Conservation (phyloP, 2,888 invertebrate species). For the Cecidostiba fungosa region DNA sequence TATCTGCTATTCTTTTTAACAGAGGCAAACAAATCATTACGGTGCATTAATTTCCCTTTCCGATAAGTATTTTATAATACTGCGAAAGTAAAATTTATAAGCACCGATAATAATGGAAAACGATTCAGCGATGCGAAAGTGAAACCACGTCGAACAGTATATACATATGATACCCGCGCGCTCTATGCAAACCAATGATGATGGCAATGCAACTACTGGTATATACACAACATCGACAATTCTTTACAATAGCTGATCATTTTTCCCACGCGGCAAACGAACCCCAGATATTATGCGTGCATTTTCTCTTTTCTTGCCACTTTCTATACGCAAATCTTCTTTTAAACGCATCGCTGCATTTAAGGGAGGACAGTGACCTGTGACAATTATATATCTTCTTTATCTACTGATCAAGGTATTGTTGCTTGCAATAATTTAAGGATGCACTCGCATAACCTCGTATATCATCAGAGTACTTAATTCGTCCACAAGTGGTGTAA, state of each 20-base stretch:
- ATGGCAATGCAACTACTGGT: conserved; percentile 10
- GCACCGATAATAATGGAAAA: not conserved
- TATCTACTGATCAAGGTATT: conserved; percentile 40
- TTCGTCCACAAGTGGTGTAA: conserved; percentile 6
- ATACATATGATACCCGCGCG: not conserved
- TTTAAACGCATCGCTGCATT: conserved; percentile 25
- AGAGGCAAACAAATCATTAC: not conserved
- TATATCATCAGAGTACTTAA: not conserved
- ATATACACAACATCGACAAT: not conserved
- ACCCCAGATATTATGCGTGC: not conserved
- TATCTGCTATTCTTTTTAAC: not conserved
- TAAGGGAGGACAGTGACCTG: not conserved
- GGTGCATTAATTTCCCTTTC: conserved; percentile 14
- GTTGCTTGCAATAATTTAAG: too few species aligned
- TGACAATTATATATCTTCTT: conserved; percentile 43
- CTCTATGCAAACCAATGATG: conserved; percentile 20
- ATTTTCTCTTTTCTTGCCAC: conserved; percentile 42
- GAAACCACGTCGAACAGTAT: conserved; percentile 24
- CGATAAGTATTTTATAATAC: conserved; percentile 12
- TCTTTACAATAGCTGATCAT: conserved; percentile 21
- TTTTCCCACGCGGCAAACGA: conserved; percentile 51
- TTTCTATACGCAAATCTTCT: conserved; percentile 48
- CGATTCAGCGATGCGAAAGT: conserved; percentile 30
- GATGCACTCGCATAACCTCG: not conserved
- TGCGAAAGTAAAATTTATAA: conserved; percentile 33